Evolutionary conservation across 2,797 vertebrate species (phyloP), one percentile per base, ranked within the genome.

Genomic region (Lutra lutra): DNA sequence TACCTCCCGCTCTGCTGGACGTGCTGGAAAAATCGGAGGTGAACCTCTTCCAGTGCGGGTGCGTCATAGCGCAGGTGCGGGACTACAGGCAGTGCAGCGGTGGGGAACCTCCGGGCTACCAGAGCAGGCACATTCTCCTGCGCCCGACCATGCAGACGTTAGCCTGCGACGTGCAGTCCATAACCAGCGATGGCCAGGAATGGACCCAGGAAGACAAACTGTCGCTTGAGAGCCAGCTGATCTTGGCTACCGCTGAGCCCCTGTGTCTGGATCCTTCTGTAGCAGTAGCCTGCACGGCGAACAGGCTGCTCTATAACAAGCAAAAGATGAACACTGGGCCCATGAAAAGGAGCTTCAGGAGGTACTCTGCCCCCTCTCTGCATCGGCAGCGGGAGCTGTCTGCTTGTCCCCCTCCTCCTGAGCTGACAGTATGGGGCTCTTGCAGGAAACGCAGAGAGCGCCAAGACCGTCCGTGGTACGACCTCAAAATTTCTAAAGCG

Each of bases 171-270:
- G 99, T 99, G 77, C 99, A 99, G 98, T 99, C 99, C 84, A 99
- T 99, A 98, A 99, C 99, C 95, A 99, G 99, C 96, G 99, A 99
- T 98, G 99, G 99, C 98, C 99, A 99, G 98, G 99, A 99, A 93
- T 99, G 99, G 99, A 99, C 99, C 70, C 99, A 99, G 99, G 99
- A 99, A 89, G 99, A 99, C 98, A 99, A 99, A 98, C 98, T 99
- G 46, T 98, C 99, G 96, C 98, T 99, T 98, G 99, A 99, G 98
- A 99, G 99, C 97, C 99, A 99, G 92, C 98, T 99, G 98, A 99
- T 99, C 98, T 98, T 99, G 98, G 99, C 99, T 88, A 99, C 99
- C 77, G 99, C 99, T 56, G 99, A 99, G 96, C 99, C 99, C 70
- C 98, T 99, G 98, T 99, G 99, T 97, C 98, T 99, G 96, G 99